These are phyloP conservation scores for Alethe diademata DNA, from an alignment of 2,113 vertebrate species.

Conservation along the genomic window DNA sequence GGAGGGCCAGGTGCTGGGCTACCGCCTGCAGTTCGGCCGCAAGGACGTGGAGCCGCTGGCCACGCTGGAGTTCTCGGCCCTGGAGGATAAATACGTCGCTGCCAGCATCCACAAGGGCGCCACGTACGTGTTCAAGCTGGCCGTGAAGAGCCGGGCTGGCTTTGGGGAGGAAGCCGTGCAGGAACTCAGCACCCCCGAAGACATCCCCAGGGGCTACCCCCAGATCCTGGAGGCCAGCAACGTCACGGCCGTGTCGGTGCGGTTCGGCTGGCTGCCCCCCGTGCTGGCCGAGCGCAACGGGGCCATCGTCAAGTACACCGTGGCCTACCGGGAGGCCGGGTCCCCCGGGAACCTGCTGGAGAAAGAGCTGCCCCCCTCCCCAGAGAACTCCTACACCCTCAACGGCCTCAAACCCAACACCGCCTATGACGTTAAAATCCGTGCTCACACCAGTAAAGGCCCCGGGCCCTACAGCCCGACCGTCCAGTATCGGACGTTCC, in stretches of 20 bases:
- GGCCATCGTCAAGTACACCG: conserved; percentile 90
- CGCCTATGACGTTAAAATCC: conserved; percentile 95
- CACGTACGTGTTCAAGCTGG: conserved; percentile 91
- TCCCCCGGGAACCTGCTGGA: conserved; percentile 76
- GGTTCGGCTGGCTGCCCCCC: conserved; percentile 92
- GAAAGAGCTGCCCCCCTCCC: conserved; percentile 81
- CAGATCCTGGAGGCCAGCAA: conserved; percentile 87
- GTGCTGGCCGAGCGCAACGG: conserved; percentile 92
- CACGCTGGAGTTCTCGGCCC: conserved; percentile 85
- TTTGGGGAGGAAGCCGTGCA: conserved; percentile 88
- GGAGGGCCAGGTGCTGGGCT: conserved; percentile 87
- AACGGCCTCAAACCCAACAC: conserved; percentile 93
- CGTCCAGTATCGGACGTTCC: conserved; percentile 95
- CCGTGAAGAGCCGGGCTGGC: conserved; percentile 89
- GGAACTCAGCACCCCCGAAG: conserved; percentile 86
- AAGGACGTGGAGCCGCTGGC: conserved; percentile 83
- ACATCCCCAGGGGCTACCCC: conserved; percentile 88
- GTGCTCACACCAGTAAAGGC: conserved; percentile 97
- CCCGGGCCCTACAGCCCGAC: conserved; percentile 96
- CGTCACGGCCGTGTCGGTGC: conserved; percentile 86
- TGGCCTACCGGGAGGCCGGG: conserved; percentile 89
- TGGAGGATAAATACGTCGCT: conserved; percentile 82
- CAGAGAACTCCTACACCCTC: conserved; percentile 86
- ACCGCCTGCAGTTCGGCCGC: conserved; percentile 92
- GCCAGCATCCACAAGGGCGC: conserved; percentile 87